A percentile compares a stretch with the other conserved stretches of the same genome.
These are phyloP conservation scores for Lycaon pictus DNA, from an alignment of 2,113 vertebrate genomes.

Conservation along the genomic window DNA sequence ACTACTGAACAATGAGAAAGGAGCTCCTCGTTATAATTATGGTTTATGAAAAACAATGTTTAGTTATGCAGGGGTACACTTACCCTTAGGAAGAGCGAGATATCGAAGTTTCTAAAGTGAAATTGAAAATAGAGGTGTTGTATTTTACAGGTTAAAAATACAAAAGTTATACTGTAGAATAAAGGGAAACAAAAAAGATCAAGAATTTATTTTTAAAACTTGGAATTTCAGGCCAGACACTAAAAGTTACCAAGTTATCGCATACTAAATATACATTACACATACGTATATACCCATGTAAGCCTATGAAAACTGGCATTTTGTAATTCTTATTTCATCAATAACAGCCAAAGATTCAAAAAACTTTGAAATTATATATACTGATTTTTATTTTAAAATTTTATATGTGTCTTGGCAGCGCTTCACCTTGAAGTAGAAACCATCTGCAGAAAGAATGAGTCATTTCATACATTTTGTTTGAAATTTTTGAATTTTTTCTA, in stretches of 20 bases:
- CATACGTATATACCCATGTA: not conserved
- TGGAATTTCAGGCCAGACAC: not conserved
- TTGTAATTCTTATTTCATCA: not conserved
- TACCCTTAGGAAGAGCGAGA: not conserved
- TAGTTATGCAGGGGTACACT: not conserved
- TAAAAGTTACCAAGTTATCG: not conserved
- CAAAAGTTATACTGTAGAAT: not conserved
- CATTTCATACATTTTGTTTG: not conserved
- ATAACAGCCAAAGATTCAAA: conserved; percentile 28
- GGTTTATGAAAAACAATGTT: not conserved
- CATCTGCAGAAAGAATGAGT: conserved; percentile 71
- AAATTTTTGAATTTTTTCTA: conserved; percentile 46
- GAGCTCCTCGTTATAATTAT: not conserved
- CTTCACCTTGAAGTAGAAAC: conserved; percentile 38
- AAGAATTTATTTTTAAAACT: conserved; percentile 14
- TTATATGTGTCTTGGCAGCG: conserved; percentile 54
- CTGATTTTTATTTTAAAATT: conserved; percentile 63
- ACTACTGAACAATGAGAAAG: not conserved
- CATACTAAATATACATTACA: not conserved
- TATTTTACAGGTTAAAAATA: not conserved
- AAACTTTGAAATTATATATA: conserved; percentile 41
- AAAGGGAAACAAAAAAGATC: not conserved
- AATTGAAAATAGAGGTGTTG: not conserved
- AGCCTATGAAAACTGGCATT: not conserved
- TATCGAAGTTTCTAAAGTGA: not conserved